phyloP scores from a whole-genome alignment of 2,888 invertebrate species.

The Ormyrus rosae region DNA sequence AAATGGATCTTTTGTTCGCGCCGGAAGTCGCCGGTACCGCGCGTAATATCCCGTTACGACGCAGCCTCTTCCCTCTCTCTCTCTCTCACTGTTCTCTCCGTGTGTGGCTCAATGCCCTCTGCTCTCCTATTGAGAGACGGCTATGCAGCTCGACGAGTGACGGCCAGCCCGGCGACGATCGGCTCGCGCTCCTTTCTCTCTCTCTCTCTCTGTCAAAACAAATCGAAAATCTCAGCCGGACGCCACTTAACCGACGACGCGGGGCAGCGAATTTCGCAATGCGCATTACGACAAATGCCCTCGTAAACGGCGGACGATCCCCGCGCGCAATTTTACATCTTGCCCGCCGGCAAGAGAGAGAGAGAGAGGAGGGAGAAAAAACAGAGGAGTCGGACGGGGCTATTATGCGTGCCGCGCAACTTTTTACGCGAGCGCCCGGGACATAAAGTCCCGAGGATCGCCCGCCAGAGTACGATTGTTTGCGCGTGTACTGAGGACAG shows the following conservation, averaged over 20 bases:
- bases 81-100: neutral
- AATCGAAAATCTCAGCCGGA: too few species aligned
- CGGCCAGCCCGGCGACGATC: too few species aligned
- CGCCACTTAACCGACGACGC: too few species aligned
- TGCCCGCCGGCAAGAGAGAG: neutral
- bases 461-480: slow-evolving; percentile 12
- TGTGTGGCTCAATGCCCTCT: too few species aligned
- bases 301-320: neutral
- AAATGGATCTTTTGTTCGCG: slow-evolving; percentile 44
- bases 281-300: too few species aligned
- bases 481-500: neutral
- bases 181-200: too few species aligned
- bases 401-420: slow-evolving; percentile 33
- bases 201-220: too few species aligned
- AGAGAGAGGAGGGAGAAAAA: neutral
- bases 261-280: too few species aligned
- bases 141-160: too few species aligned
- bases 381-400: neutral
- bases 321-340: slow-evolving; percentile 9
- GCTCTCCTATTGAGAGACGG: too few species aligned
- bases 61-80: neutral
- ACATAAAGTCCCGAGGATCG: slow-evolving; percentile 19
- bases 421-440: slow-evolving; percentile 23
- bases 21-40: neutral
- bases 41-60: neutral